Evolutionary conservation across 2,888 invertebrate species (phyloP).

Genomic region (Diaperis boleti): DNA sequence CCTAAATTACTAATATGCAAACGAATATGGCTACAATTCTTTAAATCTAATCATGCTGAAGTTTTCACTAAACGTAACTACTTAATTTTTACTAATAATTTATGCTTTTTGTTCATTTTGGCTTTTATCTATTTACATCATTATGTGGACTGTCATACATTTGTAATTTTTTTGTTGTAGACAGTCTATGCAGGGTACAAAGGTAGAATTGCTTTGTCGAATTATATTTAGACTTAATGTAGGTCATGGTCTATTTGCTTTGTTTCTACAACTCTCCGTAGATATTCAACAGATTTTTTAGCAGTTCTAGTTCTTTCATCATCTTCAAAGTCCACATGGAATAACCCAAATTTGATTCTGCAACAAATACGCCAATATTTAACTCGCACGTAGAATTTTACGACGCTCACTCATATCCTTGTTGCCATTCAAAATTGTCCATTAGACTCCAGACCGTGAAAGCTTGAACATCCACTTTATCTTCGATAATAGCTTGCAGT

Average conservation of each 20-base stretch:
- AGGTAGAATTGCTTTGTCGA: too few relatives aligned
- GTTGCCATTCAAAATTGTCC: constrained; percentile 53
- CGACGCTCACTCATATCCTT: constrained; percentile 48
- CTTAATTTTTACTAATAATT: too few relatives aligned
- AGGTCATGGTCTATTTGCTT: background rate
- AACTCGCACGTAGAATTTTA: background rate
- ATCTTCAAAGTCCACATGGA: constrained; percentile 67
- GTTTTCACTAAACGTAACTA: too few relatives aligned
- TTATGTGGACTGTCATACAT: too few relatives aligned
- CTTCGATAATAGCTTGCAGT: constrained; percentile 40
- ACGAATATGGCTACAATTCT: too few relatives aligned
- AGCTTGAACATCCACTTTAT: constrained; percentile 45
- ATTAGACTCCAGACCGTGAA: constrained; percentile 53
- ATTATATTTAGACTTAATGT: too few relatives aligned
- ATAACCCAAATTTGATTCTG: constrained; percentile 64
- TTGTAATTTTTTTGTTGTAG: too few relatives aligned
- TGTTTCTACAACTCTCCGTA: constrained; percentile 20
- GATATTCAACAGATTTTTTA: constrained; percentile 52
- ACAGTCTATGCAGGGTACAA: too few relatives aligned
- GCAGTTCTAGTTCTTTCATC: constrained; percentile 66
- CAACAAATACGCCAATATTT: constrained; percentile 41
- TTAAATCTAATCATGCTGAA: too few relatives aligned
- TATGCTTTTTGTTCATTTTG: too few relatives aligned
- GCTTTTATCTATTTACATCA: too few relatives aligned
- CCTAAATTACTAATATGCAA: too few relatives aligned